Evolutionary conservation across 92 coral and sea anemone species (phyloP), one percentile per base, ranked within the genome.

Genomic region (Bergia sp.): DNA sequence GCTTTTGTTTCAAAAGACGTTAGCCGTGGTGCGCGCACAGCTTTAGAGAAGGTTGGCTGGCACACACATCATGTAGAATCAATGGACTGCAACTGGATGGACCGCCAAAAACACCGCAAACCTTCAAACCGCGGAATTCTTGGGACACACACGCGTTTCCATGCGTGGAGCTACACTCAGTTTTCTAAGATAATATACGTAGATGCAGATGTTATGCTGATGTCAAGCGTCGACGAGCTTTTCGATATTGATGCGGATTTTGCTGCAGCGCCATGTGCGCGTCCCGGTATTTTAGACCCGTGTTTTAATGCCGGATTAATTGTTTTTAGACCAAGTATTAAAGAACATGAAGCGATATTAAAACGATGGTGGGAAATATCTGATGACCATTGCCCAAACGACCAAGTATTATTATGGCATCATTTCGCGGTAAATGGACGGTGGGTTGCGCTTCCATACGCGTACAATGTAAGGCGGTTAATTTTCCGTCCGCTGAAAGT

Each of bases 51-150:
- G 55, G 94, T 89, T 76, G 98, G 98, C 20, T 95, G 93, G 95
- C 47, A 78, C 21, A 91, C 89, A 3, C 91, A 90, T 41, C 57
- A 69, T 37, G 98, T 95, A 23, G 89, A 86, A 21, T 81, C 88
- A 42, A 86, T 95, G 90, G 96, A 95, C 80, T 95, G 98, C 81
- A 87, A 89, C 77, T 95, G 98, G 98, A 91, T 95, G 91, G 93
- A 95, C 37, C 57, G 82, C 53, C 91, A 86, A 81, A 37, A 91
- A 44, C 75, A 55, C 1, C 89, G 79, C 10, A 89, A 58, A 43
- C 71, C 49, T 1, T 73, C 83, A 20, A 73, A 79, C 73, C 16
- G 10, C 58, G 92, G 97, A 42, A 93, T 93, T 44, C 82, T 40
- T 1, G 97, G 97, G 36, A 94, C 95, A 1, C 97, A 94, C 23